A percentile compares a stretch with the other conserved stretches of the same genome.
Conservation (phyloP, 2,797 vertebrate genomes). For the Bradypus variegatus region DNA sequence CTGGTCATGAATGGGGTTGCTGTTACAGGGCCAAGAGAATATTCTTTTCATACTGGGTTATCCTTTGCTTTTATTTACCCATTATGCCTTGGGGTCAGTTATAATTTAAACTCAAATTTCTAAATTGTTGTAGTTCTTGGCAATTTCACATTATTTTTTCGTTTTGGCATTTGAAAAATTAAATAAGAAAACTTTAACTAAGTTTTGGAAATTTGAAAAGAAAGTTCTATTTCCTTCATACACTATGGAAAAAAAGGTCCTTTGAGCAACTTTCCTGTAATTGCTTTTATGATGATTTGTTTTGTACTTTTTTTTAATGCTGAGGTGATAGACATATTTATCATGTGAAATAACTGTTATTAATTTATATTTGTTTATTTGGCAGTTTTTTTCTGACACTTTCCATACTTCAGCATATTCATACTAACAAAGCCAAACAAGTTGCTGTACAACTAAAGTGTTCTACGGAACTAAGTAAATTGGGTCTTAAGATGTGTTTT, state of each 20-base stretch:
- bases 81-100: not conserved
- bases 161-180: not conserved
- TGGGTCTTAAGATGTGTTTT: not conserved
- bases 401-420: not conserved
- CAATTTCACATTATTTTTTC: not conserved
- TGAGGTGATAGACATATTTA: not conserved
- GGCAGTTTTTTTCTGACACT: not conserved
- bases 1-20: not conserved
- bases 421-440: not conserved
- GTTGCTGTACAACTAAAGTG: not conserved
- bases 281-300: not conserved
- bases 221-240: not conserved
- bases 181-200: not conserved
- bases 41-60: not conserved
- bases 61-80: not conserved
- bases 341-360: not conserved
- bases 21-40: not conserved
- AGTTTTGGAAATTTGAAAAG: not conserved
- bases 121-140: not conserved
- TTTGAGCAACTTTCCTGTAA: not conserved
- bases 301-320: not conserved
- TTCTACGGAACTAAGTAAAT: not conserved
- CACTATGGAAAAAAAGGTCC: accelerated
- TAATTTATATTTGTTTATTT: not conserved
- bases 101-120: not conserved